phyloP scores from a whole-genome alignment of 1,140 invertebrate genomes.

The Hyposmocoma kahamanoa region DNA sequence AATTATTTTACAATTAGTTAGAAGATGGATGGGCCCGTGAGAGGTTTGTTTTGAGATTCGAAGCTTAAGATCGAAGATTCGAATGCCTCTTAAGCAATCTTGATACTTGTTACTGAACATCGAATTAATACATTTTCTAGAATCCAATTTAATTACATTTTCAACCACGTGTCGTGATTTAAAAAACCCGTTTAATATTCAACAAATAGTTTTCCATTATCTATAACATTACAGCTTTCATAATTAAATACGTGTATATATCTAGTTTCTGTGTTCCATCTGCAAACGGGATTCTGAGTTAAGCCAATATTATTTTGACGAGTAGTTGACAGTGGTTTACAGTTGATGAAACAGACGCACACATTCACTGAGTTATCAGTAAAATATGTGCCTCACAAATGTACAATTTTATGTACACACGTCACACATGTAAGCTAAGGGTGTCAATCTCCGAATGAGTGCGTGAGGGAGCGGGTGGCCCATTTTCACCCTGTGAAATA shows the following conservation, averaged over 20 bases:
- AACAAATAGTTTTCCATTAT: constrained; percentile 21
- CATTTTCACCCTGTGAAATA: constrained; percentile 71
- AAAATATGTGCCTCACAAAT: constrained; percentile 29
- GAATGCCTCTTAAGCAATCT: neutral
- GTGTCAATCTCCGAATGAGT: constrained; percentile 39
- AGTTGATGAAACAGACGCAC: constrained; percentile 53
- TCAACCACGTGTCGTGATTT: no score
- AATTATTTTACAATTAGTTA: constrained; percentile 36
- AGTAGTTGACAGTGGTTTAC: constrained; percentile 66
- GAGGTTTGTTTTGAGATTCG: constrained; percentile 24
- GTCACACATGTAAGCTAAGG: constrained; percentile 29
- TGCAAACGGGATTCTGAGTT: constrained; percentile 36
- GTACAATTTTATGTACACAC: constrained; percentile 16
- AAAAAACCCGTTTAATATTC: no score
- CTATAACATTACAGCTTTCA: constrained; percentile 24
- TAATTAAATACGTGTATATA: constrained; percentile 50
- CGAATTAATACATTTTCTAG: no score
- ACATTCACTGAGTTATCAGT: constrained; percentile 18
- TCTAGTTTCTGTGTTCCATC: constrained; percentile 39
- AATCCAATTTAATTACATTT: no score
- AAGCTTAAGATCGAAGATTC: constrained; percentile 15
- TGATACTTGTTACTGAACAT: neutral
- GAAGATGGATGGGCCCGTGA: constrained; percentile 28
- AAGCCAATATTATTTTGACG: constrained; percentile 68
- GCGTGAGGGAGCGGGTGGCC: constrained; percentile 68